A percentile compares a stretch with the other conserved stretches of the same genome.
Evolutionary conservation across 2,888 invertebrate species (phyloP).

Genomic region (Drosophila setosimentum): DNA sequence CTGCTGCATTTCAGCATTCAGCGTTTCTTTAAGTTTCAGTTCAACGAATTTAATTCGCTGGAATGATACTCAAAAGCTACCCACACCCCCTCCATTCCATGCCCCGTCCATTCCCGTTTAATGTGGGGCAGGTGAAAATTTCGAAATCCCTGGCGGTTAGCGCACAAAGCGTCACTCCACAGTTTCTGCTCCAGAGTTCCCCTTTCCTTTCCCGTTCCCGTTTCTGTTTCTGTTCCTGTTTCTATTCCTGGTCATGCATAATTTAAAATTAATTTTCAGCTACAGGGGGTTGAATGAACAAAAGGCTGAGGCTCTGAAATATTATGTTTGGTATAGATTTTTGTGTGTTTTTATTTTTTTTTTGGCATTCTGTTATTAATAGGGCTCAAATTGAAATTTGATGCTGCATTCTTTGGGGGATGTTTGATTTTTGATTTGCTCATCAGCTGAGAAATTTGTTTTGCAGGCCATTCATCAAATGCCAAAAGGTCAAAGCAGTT

Average conservation of each 20-base stretch:
- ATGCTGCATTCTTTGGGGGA: slow-evolving; percentile 41
- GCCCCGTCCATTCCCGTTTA: slow-evolving; percentile 33
- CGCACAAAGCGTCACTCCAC: slow-evolving; percentile 46
- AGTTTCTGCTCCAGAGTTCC: not conserved
- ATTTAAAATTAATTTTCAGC: slow-evolving; percentile 77
- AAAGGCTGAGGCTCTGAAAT: slow-evolving; percentile 55
- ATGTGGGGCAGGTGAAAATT: slow-evolving; percentile 76
- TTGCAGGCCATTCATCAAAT: slow-evolving; percentile 40
- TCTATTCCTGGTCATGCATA: slow-evolving; percentile 69
- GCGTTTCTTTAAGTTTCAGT: slow-evolving; percentile 42
- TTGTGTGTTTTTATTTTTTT: slow-evolving; percentile 11
- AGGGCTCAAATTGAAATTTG: slow-evolving; percentile 72
- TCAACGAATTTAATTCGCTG: slow-evolving; percentile 47
- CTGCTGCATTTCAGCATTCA: slow-evolving; percentile 12
- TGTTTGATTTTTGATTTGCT: slow-evolving; percentile 58
- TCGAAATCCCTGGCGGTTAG: slow-evolving; percentile 74
- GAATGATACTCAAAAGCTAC: slow-evolving; percentile 23
- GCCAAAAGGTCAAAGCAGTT: slow-evolving; percentile 26
- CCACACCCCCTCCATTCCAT: not conserved
- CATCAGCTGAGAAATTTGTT: slow-evolving; percentile 1
- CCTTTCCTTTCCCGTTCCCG: not conserved
- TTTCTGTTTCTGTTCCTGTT: not conserved
- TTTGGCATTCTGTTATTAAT: slow-evolving; percentile 65
- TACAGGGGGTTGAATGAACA: slow-evolving; percentile 31
- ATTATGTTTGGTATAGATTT: slow-evolving; percentile 44